Conservation (phyloP, 2,113 vertebrate species). For the Pseudorectes ferrugineus region DNA sequence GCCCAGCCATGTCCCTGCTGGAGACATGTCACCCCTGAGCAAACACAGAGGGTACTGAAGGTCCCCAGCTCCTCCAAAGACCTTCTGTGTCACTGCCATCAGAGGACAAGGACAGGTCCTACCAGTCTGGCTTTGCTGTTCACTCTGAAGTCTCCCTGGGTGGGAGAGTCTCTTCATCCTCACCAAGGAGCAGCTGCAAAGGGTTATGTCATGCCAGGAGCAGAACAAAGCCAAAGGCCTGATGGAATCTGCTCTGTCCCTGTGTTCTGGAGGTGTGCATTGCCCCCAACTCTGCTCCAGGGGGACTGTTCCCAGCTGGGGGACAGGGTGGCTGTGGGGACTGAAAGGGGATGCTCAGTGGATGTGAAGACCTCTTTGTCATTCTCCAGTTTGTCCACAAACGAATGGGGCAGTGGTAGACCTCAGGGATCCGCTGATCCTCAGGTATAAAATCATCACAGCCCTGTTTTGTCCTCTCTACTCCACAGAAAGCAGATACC, state of each 20-base stretch:
- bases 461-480: not conserved
- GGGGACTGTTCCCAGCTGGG: not conserved
- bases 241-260: not conserved
- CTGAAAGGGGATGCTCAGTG: fast-evolving
- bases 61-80: not conserved
- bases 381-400: not conserved
- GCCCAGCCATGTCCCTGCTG: not conserved
- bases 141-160: fast-evolving
- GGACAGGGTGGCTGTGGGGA: fast-evolving
- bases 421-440: not conserved
- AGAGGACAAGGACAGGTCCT: too few relatives aligned
- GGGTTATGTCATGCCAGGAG: not conserved
- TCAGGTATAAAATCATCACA: not conserved
- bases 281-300: not conserved
- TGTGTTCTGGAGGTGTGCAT: not conserved
- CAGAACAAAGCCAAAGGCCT: not conserved
- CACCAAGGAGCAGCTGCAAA: not conserved
- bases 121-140: not conserved
- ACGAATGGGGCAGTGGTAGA: not conserved
- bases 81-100: not conserved
- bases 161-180: not conserved
- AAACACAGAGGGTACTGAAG: not conserved
- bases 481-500: not conserved
- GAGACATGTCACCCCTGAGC: not conserved
- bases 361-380: not conserved